These are phyloP conservation scores for Tuta absoluta DNA, from an alignment of 2,888 invertebrate genomes.

Conservation along the genomic window DNA sequence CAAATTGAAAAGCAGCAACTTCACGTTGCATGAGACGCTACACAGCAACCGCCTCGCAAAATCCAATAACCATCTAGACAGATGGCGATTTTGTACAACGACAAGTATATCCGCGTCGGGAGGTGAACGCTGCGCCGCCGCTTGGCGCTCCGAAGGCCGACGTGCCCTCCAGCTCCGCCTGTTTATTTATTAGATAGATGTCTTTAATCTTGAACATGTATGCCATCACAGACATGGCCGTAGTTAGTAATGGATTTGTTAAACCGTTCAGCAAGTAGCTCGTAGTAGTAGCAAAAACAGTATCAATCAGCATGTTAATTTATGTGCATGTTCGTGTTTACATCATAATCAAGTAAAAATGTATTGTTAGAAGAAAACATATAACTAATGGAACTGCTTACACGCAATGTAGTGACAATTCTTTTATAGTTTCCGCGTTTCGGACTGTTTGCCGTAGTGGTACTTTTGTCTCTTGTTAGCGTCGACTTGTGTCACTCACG, in stretches of 20 bases:
- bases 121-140: neutral
- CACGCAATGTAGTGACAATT: constrained; percentile 60
- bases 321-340: constrained; percentile 71
- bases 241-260: constrained; percentile 70
- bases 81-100: neutral
- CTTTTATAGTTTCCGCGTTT: constrained; percentile 43
- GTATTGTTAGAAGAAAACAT: constrained; percentile 70
- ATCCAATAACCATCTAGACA: neutral
- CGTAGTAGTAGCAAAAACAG: constrained; percentile 71
- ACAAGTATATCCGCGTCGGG: neutral
- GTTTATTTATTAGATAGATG: constrained; percentile 52
- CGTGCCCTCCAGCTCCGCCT: neutral
- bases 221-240: constrained; percentile 58
- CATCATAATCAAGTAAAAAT: constrained; percentile 70
- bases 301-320: constrained; percentile 69
- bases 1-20: neutral
- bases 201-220: constrained; percentile 57
- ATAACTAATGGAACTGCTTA: constrained; percentile 59
- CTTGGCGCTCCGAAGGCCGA: neutral
- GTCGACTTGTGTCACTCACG: neutral
- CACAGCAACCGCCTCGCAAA: neutral
- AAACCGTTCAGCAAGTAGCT: constrained; percentile 68
- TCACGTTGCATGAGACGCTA: neutral
- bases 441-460: constrained; percentile 41
- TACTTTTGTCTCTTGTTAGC: constrained; percentile 69